These are phyloP conservation scores for Drosophila aff. DNA, from an alignment of 1,140 invertebrate genomes.

Conservation along the genomic window DNA sequence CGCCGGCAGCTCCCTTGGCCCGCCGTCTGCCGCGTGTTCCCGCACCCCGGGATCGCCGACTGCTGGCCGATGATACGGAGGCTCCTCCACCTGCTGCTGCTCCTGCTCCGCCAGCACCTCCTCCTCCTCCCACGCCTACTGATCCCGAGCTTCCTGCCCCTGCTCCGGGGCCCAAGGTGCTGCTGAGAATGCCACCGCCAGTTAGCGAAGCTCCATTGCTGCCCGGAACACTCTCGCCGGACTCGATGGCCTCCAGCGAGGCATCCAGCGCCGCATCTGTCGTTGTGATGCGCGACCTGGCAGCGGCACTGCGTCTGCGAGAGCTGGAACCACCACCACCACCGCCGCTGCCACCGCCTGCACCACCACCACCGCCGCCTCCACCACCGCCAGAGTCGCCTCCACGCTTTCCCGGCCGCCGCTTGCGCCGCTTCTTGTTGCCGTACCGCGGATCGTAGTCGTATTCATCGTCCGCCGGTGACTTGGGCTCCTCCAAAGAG, in stretches of 20 bases:
- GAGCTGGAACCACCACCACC: conserved; percentile 42
- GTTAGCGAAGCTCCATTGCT: conserved; percentile 33
- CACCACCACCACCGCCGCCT: conserved; percentile 23
- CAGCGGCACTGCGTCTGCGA: conserved; percentile 58
- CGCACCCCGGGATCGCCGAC: conserved; percentile 62
- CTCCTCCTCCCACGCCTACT: conserved; percentile 5
- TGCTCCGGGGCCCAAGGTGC: conserved; percentile 20
- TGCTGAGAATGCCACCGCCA: conserved; percentile 26
- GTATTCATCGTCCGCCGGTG: conserved; percentile 97
- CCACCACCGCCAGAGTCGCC: conserved; percentile 37
- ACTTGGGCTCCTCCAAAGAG: conserved; percentile 95
- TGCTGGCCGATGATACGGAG: conserved; percentile 7
- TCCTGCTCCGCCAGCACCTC: conserved; percentile 13
- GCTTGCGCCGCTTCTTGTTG: conserved; percentile 81
- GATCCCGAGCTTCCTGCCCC: background rate
- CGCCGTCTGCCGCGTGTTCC: conserved; percentile 77
- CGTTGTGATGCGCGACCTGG: conserved; percentile 63
- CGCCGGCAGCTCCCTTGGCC: conserved; percentile 40
- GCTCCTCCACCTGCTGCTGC: conserved; percentile 4
- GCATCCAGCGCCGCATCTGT: conserved; percentile 71
- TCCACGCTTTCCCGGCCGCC: conserved; percentile 68
- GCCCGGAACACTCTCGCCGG: conserved; percentile 52
- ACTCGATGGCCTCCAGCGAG: conserved; percentile 75
- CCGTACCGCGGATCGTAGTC: conserved; percentile 92
- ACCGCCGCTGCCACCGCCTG: conserved; percentile 5